phyloP scores from a whole-genome alignment of 2,797 vertebrate species.

The Clarias laeviceps region DNA sequence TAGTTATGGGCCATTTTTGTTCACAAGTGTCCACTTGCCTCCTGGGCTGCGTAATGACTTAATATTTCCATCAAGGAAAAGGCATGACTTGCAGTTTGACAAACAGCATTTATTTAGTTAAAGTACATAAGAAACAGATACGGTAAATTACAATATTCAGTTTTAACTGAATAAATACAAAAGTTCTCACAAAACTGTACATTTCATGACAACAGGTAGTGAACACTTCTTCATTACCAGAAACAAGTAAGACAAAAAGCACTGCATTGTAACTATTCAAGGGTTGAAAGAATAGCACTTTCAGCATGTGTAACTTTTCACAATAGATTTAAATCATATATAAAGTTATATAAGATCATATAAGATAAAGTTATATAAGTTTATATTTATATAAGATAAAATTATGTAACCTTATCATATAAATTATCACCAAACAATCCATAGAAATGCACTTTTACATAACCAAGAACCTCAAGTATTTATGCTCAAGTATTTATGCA shows the following conservation, averaged over 20 bases:
- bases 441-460: conserved; percentile 72
- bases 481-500: conserved; percentile 71
- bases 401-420: conserved; percentile 53
- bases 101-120: conserved; percentile 74
- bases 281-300: conserved; percentile 73
- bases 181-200: conserved; percentile 98
- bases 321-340: conserved; percentile 69
- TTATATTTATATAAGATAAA: neutral
- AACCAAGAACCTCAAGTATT: conserved; percentile 64
- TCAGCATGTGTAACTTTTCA: conserved; percentile 66
- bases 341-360: conserved; percentile 58
- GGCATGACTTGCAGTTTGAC: conserved; percentile 41
- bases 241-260: conserved; percentile 77
- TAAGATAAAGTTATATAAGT: neutral
- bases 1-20: neutral
- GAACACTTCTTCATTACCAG: conserved; percentile 77
- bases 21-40: neutral
- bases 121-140: conserved; percentile 96
- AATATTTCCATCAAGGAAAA: neutral
- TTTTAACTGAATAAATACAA: conserved; percentile 86
- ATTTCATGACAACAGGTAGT: conserved; percentile 83
- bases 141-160: conserved; percentile 87
- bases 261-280: conserved; percentile 79
- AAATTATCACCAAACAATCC: conserved; percentile 72
- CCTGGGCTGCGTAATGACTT: neutral